A percentile compares a stretch with the other conserved stretches of the same genome.
Conservation (phyloP, 2,888 invertebrate genomes). For the Patella caerulea region DNA sequence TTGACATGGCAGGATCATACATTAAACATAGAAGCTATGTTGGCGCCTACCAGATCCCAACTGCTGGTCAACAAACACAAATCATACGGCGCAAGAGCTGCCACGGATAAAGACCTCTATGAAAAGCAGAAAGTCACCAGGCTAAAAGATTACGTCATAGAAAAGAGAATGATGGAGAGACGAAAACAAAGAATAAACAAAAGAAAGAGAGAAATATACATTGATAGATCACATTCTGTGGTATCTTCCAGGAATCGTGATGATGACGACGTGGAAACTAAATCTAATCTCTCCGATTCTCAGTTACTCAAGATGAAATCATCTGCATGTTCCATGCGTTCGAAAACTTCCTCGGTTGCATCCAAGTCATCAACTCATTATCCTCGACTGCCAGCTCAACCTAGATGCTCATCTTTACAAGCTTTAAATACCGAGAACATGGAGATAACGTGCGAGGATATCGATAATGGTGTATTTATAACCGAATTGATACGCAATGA, state of each 20-base stretch:
- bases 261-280: not conserved
- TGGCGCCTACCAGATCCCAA: constrained; percentile 49
- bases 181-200: constrained; percentile 33
- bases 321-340: not conserved
- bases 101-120: constrained; percentile 42
- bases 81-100: constrained; percentile 48
- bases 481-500: not conserved
- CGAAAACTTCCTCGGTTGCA: not conserved
- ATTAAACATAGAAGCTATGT: constrained; percentile 57
- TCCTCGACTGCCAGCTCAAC: not conserved
- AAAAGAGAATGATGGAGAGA: constrained; percentile 49
- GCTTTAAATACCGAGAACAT: not conserved
- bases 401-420: not conserved
- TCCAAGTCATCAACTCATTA: not conserved
- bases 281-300: not conserved
- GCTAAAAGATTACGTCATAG: constrained; percentile 46
- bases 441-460: not conserved
- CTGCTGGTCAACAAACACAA: constrained; percentile 62
- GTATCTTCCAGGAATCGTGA: not conserved
- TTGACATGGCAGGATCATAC: constrained; percentile 60
- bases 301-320: not conserved
- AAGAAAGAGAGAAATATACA: constrained; percentile 10
- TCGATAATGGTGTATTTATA: constrained; percentile 1
- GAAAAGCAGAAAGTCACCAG: constrained; percentile 48
- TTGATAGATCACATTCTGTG: not conserved